These are phyloP conservation scores for Malthinus flaveolus DNA, from an alignment of 2,888 invertebrate genomes.

Conservation along the genomic window DNA sequence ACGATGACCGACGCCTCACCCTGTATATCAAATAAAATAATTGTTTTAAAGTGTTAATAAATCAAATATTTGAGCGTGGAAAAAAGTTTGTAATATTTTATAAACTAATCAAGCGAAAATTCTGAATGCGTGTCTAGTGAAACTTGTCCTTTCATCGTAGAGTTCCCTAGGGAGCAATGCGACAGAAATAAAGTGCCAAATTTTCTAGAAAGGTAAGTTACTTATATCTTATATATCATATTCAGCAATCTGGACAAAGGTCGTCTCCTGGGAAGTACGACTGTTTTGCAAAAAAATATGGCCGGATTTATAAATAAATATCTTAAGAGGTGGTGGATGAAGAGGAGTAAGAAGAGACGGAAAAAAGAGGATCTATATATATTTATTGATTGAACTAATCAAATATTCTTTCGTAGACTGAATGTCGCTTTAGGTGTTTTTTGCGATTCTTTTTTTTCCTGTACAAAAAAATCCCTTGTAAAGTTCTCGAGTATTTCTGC, in stretches of 20 bases:
- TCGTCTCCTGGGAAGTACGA: conserved; percentile 25
- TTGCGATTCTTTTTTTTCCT: conserved; percentile 35
- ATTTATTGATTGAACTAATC: conserved; percentile 43
- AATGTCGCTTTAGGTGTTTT: conserved; percentile 34
- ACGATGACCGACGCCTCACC: no score
- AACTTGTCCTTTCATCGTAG: conserved; percentile 33
- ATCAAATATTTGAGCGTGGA: no score
- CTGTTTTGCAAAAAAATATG: conserved; percentile 27
- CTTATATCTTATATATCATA: conserved; percentile 36
- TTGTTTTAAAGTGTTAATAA: no score
- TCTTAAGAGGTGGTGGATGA: no score
- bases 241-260: conserved; percentile 37
- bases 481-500: conserved; percentile 39
- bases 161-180: conserved; percentile 33
- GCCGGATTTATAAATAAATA: conserved; percentile 33
- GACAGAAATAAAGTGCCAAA: conserved; percentile 38
- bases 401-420: conserved; percentile 36
- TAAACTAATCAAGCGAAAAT: conserved; percentile 28
- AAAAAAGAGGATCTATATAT: no score
- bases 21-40: no score
- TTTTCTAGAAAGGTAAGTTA: conserved; percentile 36
- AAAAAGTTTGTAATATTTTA: conserved; percentile 1
- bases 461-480: conserved; percentile 33
- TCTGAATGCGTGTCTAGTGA: conserved; percentile 30
- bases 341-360: no score